A percentile compares a stretch with the other conserved stretches of the same genome.
phyloP scores from a whole-genome alignment of 1,140 invertebrate species.

The Hylaeus volcanicus region DNA sequence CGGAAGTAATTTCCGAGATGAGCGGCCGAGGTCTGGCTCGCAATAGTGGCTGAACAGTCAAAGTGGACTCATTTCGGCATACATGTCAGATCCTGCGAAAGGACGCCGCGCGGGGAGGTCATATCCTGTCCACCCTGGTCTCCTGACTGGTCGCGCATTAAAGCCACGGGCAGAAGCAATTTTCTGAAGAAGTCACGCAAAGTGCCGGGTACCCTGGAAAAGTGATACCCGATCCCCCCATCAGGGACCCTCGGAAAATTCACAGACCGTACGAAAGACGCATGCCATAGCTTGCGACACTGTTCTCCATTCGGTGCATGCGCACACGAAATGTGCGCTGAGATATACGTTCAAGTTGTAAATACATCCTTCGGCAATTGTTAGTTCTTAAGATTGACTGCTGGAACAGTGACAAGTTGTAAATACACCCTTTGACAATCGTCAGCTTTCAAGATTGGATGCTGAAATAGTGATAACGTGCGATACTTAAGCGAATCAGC shows the following conservation, averaged over 20 bases:
- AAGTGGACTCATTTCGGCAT: slow-evolving; percentile 79
- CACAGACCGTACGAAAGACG: neutral
- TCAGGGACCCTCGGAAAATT: neutral
- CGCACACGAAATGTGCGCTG: no score
- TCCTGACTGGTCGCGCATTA: slow-evolving; percentile 62
- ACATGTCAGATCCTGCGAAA: slow-evolving; percentile 67
- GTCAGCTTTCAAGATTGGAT: no score
- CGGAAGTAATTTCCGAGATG: slow-evolving; percentile 81
- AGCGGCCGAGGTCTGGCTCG: slow-evolving; percentile 72
- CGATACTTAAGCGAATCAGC: no score
- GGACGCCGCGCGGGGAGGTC: slow-evolving; percentile 72
- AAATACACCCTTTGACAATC: no score
- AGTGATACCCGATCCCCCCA: slow-evolving; percentile 25
- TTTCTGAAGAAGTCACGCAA: slow-evolving; percentile 65
- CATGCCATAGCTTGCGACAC: neutral
- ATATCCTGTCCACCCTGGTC: slow-evolving; percentile 77
- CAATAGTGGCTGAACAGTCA: slow-evolving; percentile 80
- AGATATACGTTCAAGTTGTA: no score
- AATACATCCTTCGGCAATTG: no score
- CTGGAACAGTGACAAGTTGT: no score
- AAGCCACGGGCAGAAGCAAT: slow-evolving; percentile 57
- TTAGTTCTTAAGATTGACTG: no score
- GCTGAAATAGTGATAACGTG: no score
- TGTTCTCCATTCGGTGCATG: neutral
- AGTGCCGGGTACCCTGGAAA: slow-evolving; percentile 52